These are phyloP conservation scores for Myotis brandtii DNA, from an alignment of 2,113 vertebrate genomes.

Conservation along the genomic window DNA sequence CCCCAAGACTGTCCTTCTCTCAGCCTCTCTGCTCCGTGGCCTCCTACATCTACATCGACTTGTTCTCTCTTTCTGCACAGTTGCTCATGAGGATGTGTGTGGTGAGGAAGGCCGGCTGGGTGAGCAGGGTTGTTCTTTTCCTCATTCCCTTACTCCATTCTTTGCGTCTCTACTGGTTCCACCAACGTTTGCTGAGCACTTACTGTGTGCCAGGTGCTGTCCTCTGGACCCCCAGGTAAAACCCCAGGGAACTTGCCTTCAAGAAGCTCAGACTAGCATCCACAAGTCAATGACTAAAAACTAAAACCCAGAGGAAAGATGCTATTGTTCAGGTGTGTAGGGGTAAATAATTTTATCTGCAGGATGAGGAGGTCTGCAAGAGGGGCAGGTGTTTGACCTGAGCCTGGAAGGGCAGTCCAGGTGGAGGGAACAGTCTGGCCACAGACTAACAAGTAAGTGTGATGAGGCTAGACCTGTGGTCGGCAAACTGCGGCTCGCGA, in stretches of 20 bases:
- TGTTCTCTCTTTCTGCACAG: background rate
- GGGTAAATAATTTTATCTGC: background rate
- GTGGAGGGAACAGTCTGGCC: background rate
- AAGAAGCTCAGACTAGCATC: background rate
- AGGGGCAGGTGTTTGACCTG: background rate
- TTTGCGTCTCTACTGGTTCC: background rate
- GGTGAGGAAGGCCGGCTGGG: background rate
- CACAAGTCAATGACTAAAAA: background rate
- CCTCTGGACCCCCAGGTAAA: background rate
- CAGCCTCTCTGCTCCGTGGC: background rate
- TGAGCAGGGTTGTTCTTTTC: too few species aligned
- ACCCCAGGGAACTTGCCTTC: background rate
- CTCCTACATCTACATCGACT: background rate
- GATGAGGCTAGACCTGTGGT: background rate
- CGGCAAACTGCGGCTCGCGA: too few species aligned
- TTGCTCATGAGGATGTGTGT: background rate
- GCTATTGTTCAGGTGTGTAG: accelerated
- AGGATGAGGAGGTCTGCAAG: background rate
- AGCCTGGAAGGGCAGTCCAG: background rate
- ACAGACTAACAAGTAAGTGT: background rate
- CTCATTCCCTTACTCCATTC: background rate
- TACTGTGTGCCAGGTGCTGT: background rate
- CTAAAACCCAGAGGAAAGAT: background rate
- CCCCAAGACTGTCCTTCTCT: background rate
- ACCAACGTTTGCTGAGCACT: background rate